These are phyloP conservation scores for Drosophila cognata DNA, from an alignment of 2,888 invertebrate genomes.

Conservation along the genomic window DNA sequence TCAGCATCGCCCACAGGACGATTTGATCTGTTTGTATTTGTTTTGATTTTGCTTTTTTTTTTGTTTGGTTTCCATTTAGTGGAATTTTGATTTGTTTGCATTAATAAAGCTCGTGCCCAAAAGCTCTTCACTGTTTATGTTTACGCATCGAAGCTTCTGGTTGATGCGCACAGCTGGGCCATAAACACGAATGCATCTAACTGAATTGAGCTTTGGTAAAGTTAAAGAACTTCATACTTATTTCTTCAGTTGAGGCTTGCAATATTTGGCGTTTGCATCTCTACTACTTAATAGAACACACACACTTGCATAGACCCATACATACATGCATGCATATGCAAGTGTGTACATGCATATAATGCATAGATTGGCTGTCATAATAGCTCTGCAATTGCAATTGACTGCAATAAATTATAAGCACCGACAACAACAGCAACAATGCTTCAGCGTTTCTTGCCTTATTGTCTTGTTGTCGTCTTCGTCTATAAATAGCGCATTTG, in stretches of 20 bases:
- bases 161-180: conserved; percentile 23
- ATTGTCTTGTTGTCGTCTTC: conserved; percentile 1
- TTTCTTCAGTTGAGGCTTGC: conserved; percentile 20
- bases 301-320: conserved; percentile 3
- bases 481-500: conserved; percentile 43
- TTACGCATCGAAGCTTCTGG: conserved; percentile 39
- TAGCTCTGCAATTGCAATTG: conserved; percentile 63
- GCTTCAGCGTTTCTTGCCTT: not conserved
- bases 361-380: conserved; percentile 43
- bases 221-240: not conserved
- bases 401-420: conserved; percentile 62
- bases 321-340: not conserved
- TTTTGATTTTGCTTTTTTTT: conserved; percentile 23
- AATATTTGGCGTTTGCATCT: conserved; percentile 15
- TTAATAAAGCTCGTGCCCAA: conserved; percentile 16
- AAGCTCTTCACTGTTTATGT: conserved; percentile 44
- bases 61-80: conserved; percentile 17
- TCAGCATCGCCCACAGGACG: not conserved
- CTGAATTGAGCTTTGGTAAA: conserved; percentile 6
- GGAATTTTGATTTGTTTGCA: conserved; percentile 10
- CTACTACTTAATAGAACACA: conserved; percentile 21
- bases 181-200: not conserved
- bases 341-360: not conserved
- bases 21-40: not conserved
- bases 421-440: conserved; percentile 25